Evolutionary conservation across 2,113 vertebrate species (phyloP).

Genomic region (Ancistrus triradiatus): DNA sequence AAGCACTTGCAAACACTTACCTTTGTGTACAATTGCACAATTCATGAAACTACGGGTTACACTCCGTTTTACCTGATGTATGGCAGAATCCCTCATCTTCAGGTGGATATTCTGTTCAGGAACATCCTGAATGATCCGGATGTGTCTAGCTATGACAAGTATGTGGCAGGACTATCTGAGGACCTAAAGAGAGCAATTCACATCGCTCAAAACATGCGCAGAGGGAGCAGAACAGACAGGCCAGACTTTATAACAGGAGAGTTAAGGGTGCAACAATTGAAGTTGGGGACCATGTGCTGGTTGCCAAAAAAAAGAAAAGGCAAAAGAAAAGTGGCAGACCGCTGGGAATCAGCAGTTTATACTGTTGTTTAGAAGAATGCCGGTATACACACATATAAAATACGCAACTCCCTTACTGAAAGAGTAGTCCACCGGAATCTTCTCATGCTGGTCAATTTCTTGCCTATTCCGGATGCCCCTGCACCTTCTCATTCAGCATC

Average conservation of each 20-base stretch:
- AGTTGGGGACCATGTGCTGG: conserved; percentile 23
- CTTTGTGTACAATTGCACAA: not conserved
- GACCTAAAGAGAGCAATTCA: conserved; percentile 32
- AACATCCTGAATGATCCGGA: not conserved
- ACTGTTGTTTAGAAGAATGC: conserved; percentile 11
- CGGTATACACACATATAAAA: conserved; percentile 18
- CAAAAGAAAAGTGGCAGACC: conserved; percentile 32
- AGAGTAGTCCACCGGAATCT: conserved; percentile 29
- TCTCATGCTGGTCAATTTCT: conserved; percentile 8
- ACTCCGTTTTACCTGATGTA: not conserved
- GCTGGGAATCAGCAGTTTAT: conserved; percentile 36
- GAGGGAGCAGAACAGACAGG: conserved; percentile 33
- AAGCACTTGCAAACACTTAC: not conserved
- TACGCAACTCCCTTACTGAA: not conserved
- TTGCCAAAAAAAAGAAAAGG: conserved; percentile 34
- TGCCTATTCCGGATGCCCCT: not conserved
- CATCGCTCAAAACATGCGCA: conserved; percentile 29
- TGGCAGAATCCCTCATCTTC: not conserved
- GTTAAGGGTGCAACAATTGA: conserved; percentile 22
- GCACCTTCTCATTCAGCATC: no score
- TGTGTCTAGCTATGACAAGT: conserved; percentile 38
- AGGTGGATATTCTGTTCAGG: not conserved
- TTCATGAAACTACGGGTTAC: not conserved
- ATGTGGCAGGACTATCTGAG: conserved; percentile 1
- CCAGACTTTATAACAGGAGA: conserved; percentile 39